phyloP scores from a whole-genome alignment of 2,888 invertebrate genomes.

The Alloplasta piceator region DNA sequence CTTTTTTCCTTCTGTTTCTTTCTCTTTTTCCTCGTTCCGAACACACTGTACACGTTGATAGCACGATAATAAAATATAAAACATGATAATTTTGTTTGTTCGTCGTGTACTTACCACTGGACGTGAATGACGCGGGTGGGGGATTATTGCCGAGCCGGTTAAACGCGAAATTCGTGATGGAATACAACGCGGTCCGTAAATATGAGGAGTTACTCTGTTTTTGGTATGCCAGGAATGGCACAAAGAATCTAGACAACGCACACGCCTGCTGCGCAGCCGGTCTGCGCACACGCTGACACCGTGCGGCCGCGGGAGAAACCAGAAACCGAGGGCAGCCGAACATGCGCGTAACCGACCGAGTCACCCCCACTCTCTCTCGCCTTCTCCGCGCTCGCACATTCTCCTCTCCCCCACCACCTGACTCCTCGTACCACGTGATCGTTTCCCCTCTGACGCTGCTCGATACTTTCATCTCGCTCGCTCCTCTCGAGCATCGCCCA shows the following conservation, averaged over 20 bases:
- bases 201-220: slow-evolving; percentile 84
- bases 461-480: slow-evolving; percentile 50
- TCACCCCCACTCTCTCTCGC: slow-evolving; percentile 58
- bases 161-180: slow-evolving; percentile 81
- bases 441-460: slow-evolving; percentile 40
- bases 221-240: slow-evolving; percentile 98
- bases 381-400: slow-evolving; percentile 2
- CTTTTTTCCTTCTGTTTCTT: slow-evolving; percentile 77
- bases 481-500: slow-evolving; percentile 39
- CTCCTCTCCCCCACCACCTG: slow-evolving; percentile 30
- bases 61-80: slow-evolving; percentile 21
- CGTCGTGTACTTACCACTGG: slow-evolving; percentile 89
- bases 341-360: slow-evolving; percentile 71
- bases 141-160: slow-evolving; percentile 67
- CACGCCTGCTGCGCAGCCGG: slow-evolving; percentile 91
- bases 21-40: slow-evolving; percentile 22
- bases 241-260: slow-evolving; percentile 98
- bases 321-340: slow-evolving; percentile 79
- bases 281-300: slow-evolving; percentile 91
- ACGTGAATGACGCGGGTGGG: slow-evolving; percentile 83
- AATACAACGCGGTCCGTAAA: slow-evolving; percentile 83
- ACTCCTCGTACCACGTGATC: slow-evolving; percentile 49
- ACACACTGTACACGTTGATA: slow-evolving; percentile 27
- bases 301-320: slow-evolving; percentile 85
- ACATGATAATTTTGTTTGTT: slow-evolving; percentile 1